Evolutionary conservation across 2,888 invertebrate genomes (phyloP), one percentile per base, ranked within the genome.

Genomic region (Spatulosminthurus flaviceps): DNA sequence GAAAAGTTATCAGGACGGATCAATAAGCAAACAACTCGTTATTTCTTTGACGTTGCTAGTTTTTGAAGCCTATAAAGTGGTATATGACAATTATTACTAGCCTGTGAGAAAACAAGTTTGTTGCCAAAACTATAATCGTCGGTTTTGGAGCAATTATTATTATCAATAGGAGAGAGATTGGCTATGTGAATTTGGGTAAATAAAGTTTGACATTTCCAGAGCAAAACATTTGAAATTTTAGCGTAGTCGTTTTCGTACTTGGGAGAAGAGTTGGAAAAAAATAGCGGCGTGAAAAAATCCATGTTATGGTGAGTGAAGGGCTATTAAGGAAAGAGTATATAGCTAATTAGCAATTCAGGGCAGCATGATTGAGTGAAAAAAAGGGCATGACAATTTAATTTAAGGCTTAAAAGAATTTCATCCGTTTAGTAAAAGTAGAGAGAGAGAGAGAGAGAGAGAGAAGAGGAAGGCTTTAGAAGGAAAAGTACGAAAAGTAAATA

Each of bases 401-500:
- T 51, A 51, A 51, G 51, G 51, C 51, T 51, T 51, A 51, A 2
- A n/a, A 51, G 51, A n/a, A 51, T 51, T 51, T 51, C 19, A 34
- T 34, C 34, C 34, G 34, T 34, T 34, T 51, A 51, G 51, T 5
- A 51, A n/a, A 19, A 13, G 19, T 16, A 11, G 9, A 51, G 2
- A 16, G 5, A 51, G n/a, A 9, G 16, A 2, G 16, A 19, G 5
- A 2, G 1, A 51, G 16, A 51, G 16, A 7, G 13, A 41, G 41
- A 9, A 13, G 9, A 41, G 7, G 13, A 41, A 7, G 13, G 13
- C 7, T 13, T 9, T 41, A 13, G 13, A 41, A 9, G 7, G 51
- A 51, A n/a, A 51, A 51, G 51, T 51, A 51, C n/a, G 51, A 19
- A 51, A 51, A 51, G 51, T 51, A 51, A 51, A 51, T 51, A 51